Base-by-base conservation (phyloP, 2,113 vertebrate genomes). In the Anas platyrhynchos region DNA sequence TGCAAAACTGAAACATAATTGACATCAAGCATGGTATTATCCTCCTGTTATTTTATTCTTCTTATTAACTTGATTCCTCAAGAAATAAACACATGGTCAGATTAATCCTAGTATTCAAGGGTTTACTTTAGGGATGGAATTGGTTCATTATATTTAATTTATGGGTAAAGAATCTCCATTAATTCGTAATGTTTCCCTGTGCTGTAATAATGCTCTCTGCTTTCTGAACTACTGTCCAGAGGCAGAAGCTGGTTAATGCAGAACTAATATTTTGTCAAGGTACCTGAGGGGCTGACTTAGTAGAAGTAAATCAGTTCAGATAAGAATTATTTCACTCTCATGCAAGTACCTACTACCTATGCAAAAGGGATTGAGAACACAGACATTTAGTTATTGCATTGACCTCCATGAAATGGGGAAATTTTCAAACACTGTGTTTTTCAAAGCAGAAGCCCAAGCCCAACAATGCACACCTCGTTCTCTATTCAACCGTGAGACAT, bases 31-130 rank as follows among this genome's bases (percentile, higher is more conserved):
- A 75, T 84, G 85, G 61, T 46, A 21, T 34, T 81, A 18, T 14
- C 9, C 4, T 75, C 8, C n/a, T 44, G 14, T 77, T 83, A 74
- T 25, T 50, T 50, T 50, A 25, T 50, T 50, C 32, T 77, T 48
- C 13, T 55, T 69, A n/a, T 65, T 91, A 67, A 58, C 69, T 76
- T 27, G 17, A 44, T 92, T 89, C 50, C 55, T 73, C 31, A 50
- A 62, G 69, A 87, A 69, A 79, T 91, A 92, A 96, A 94, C 43
- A 89, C 29, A 73, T n/a, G 48, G 76, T 82, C 55, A 77, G 86
- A 79, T 76, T 92, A 84, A 92, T 95, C 77, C 66, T 26, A 82
- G 31, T 23, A 50, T 84, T 88, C 73, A 73, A 21, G 34, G 11
- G 25, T 26, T 93, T 76, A 18, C 44, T 43, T 61, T 62, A 78